These are phyloP conservation scores for Cydia amplana DNA, from an alignment of 1,140 invertebrate species.

Conservation along the genomic window DNA sequence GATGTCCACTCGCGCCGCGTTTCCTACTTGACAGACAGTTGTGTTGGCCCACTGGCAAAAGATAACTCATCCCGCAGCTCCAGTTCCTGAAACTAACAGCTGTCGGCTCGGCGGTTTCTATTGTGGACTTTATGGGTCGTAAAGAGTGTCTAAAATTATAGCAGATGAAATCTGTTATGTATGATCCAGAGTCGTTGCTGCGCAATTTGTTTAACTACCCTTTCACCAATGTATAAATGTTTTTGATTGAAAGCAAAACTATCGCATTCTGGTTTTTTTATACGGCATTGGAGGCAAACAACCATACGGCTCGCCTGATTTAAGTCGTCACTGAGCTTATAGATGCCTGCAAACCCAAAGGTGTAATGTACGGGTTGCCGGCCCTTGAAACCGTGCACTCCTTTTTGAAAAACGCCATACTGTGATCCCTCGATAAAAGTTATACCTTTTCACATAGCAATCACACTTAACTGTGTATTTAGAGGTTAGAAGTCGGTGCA, in stretches of 20 bases:
- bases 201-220: slow-evolving; percentile 4
- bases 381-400: too few species aligned
- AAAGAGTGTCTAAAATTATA: slow-evolving; percentile 60
- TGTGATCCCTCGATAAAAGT: too few species aligned
- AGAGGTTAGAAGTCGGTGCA: not conserved
- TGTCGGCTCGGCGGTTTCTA: slow-evolving; percentile 50
- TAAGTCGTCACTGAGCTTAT: too few species aligned
- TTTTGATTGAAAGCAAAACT: too few species aligned
- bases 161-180: slow-evolving; percentile 30
- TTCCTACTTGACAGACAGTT: not conserved
- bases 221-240: not conserved
- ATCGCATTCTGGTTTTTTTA: too few species aligned
- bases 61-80: slow-evolving; percentile 37
- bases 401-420: too few species aligned
- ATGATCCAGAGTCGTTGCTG: not conserved
- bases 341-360: too few species aligned
- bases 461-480: not conserved
- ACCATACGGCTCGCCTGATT: too few species aligned
- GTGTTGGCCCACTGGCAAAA: not conserved
- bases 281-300: too few species aligned
- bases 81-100: slow-evolving; percentile 45
- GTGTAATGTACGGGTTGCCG: too few species aligned
- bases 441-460: too few species aligned
- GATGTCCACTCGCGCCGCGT: not conserved
- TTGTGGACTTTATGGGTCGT: slow-evolving; percentile 65